Percentiles rank a stretch among this genome's conserved stretches.
These are phyloP conservation scores for Spodoptera picta DNA, from an alignment of 2,888 invertebrate species.

Conservation along the genomic window DNA sequence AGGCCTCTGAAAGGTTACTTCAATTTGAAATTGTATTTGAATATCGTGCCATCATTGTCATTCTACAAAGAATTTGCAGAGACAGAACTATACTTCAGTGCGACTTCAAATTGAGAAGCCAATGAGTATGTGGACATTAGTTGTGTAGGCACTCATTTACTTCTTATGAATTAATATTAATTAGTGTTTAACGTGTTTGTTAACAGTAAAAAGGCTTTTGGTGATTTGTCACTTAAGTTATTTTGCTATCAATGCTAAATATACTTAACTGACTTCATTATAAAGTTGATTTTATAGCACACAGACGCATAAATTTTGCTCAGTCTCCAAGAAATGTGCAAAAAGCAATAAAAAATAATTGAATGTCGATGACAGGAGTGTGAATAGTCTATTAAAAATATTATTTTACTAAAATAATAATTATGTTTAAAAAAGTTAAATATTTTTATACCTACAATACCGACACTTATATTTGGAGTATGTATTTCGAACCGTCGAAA, in stretches of 20 bases:
- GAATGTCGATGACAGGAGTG: slow-evolving; percentile 25
- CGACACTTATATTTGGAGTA: too few relatives aligned
- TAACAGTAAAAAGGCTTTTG: slow-evolving; percentile 16
- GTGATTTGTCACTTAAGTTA: neutral
- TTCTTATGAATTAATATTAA: slow-evolving; percentile 61
- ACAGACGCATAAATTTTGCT: slow-evolving; percentile 43
- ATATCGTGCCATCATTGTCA: too few relatives aligned
- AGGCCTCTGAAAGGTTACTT: too few relatives aligned
- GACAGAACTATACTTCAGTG: too few relatives aligned
- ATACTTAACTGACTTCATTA: slow-evolving; percentile 2
- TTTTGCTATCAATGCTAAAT: neutral
- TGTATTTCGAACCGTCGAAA: too few relatives aligned
- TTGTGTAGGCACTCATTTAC: slow-evolving; percentile 49
- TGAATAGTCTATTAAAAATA: slow-evolving; percentile 5
- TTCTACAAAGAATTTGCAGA: too few relatives aligned
- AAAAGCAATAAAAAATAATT: slow-evolving; percentile 50
- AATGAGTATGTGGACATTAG: slow-evolving; percentile 32
- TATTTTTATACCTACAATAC: too few relatives aligned
- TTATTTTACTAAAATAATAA: neutral
- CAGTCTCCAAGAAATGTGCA: slow-evolving; percentile 51
- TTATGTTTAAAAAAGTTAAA: too few relatives aligned
- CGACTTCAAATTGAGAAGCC: too few relatives aligned
- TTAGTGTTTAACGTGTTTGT: slow-evolving; percentile 37
- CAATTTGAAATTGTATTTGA: too few relatives aligned
- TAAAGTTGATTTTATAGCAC: slow-evolving; percentile 27